phyloP scores from a whole-genome alignment of 2,888 invertebrate species.

The Kuschelorhynchus macadamiae region DNA sequence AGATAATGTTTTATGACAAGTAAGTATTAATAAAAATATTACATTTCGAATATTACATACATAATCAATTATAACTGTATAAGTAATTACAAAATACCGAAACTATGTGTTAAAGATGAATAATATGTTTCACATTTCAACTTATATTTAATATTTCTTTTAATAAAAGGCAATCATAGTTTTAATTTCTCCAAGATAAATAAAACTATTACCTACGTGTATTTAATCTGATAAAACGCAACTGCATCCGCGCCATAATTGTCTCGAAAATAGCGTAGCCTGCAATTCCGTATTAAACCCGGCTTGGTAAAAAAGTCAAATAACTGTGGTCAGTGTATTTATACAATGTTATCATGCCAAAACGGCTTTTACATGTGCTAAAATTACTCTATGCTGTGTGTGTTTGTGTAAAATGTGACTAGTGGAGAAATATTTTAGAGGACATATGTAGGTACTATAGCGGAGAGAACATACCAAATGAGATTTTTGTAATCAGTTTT shows the following conservation, averaged over 20 bases:
- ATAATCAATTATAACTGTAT: no score
- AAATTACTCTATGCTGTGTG: constrained; percentile 21
- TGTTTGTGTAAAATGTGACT: constrained; percentile 12
- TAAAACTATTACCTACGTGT: no score
- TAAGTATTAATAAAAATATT: no score
- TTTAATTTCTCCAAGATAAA: no score
- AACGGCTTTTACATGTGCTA: constrained; percentile 37
- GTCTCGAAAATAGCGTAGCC: background rate
- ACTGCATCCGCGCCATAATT: background rate
- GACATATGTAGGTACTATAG: constrained; percentile 1
- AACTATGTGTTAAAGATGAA: no score
- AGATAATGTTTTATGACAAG: no score
- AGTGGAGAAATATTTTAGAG: constrained; percentile 9
- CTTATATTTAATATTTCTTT: no score
- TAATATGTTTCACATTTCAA: no score
- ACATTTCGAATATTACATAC: no score
- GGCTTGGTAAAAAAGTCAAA: constrained; percentile 9
- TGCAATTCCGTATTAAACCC: background rate
- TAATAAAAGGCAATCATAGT: no score
- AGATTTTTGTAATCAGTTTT: no score
- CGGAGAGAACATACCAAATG: constrained; percentile 1
- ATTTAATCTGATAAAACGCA: background rate
- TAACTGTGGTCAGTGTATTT: constrained; percentile 16
- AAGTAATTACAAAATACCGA: no score
- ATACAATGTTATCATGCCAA: constrained; percentile 16